These are phyloP conservation scores for Caenorhabditis drosophilae DNA, from an alignment of 2,888 invertebrate genomes.

Conservation along the genomic window DNA sequence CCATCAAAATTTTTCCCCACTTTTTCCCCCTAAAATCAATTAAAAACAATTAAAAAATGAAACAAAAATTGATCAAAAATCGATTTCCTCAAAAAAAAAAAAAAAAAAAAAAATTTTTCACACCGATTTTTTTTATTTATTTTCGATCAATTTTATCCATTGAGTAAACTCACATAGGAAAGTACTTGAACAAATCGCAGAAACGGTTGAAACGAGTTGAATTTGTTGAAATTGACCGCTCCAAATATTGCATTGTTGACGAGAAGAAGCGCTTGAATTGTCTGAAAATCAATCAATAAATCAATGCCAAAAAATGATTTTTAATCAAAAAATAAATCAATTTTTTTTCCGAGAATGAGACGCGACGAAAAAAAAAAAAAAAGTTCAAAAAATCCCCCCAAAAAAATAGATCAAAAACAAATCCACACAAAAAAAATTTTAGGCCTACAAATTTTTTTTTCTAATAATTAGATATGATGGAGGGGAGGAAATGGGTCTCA, in stretches of 20 bases:
- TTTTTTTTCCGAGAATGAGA: too few species aligned
- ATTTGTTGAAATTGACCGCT: conserved; percentile 19
- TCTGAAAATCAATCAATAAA: conserved; percentile 8
- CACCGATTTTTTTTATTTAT: not conserved
- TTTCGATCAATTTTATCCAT: not conserved
- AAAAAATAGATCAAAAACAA: too few species aligned
- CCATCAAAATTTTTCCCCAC: not conserved
- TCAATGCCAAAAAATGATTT: not conserved
- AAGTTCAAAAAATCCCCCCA: too few species aligned
- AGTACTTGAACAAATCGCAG: conserved; percentile 28
- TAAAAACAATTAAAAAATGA: not conserved
- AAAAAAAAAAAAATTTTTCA: not conserved
- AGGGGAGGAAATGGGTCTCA: too few species aligned
- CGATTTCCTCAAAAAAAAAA: not conserved
- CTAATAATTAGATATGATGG: too few species aligned
- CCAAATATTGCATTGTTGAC: conserved; percentile 28
- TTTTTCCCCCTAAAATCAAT: not conserved
- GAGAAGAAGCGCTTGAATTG: conserved; percentile 25
- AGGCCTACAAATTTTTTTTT: not conserved
- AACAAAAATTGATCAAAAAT: not conserved
- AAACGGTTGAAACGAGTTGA: conserved; percentile 26
- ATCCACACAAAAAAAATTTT: too few species aligned
- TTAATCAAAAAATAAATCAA: conserved; percentile 2
- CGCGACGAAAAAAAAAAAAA: too few species aligned
- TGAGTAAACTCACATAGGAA: conserved; percentile 27